Base-by-base conservation (phyloP, 1,140 invertebrate genomes). In the Glomeris maerens region DNA sequence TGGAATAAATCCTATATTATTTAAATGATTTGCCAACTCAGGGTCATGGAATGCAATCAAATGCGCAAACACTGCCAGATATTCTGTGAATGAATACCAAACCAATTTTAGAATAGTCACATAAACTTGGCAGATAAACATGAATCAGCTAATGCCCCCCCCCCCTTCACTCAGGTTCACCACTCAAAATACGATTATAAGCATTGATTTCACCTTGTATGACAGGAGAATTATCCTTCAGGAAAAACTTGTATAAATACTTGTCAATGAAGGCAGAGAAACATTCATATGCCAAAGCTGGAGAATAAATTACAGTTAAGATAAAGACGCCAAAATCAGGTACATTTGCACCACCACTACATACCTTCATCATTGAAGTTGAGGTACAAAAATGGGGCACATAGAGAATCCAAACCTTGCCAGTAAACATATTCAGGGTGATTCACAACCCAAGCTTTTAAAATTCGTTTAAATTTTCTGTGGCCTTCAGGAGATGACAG, bases 361-460 rank as follows among this genome's bases (percentile, higher is more conserved):
- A 40, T 67, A 90, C 87, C 84, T 81, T 98, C 94, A 68, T 97
- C 80, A 64, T 95, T 92, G 63, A 98, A 98, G 70, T 98, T 95
- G 1, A 98, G 70, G 65, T 84, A 90, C 0, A 99, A 70, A 74
- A 98, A 98, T 1, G 95, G 95, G 2, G 95, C 94, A 55, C 88
- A 92, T 1, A 99, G 70, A 0, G 94, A 98, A 73, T 99, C 96
- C 14, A 98, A 68, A 2, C 96, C 96, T 73, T 99, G 95, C 96
- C 96, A 99, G 66, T 99, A 99, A 0, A 98, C 95, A 63, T 97
- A 97, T 58, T 95, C 78, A 0, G 86, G 81, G 72, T 98, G 91
- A 47, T 83, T 82, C 7, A 83, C 76, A 14, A 98, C 82, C 95
- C 95, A 98, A 0, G 94, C 92, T 70, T 98, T 98, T 0, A 99